A percentile compares a stretch with the other conserved stretches of the same genome.
Evolutionary conservation across 1,140 invertebrate genomes (phyloP).

Genomic region (Trichomalopsis sarcophagae): DNA sequence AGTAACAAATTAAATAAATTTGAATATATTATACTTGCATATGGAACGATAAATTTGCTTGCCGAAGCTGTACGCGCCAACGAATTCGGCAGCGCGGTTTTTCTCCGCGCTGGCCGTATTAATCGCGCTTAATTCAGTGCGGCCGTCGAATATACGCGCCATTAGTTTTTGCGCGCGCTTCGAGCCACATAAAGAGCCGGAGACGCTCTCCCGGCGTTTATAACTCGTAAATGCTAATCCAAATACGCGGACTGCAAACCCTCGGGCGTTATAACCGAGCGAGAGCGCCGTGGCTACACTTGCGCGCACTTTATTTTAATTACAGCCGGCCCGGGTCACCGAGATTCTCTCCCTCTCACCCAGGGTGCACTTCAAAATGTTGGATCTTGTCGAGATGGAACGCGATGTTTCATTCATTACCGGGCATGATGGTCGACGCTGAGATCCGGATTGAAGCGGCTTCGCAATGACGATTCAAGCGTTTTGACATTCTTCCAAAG

Average conservation of each 20-base stretch:
- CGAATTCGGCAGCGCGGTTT: no score
- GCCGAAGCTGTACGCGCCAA: no score
- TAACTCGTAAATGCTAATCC: not conserved
- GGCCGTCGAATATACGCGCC: not conserved
- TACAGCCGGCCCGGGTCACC: not conserved
- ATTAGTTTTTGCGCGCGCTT: not conserved
- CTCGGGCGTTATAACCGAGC: not conserved
- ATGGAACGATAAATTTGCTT: no score
- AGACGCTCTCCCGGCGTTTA: not conserved
- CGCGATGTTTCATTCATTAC: not conserved
- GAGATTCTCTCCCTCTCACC: no score
- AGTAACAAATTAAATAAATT: no score
- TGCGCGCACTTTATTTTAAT: not conserved
- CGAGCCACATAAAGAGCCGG: not conserved
- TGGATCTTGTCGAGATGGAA: not conserved
- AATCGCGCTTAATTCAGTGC: not conserved
- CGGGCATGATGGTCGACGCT: no score
- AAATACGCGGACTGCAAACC: not conserved
- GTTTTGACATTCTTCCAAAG: no score
- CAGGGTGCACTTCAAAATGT: not conserved
- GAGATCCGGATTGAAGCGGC: no score
- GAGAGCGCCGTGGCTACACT: not conserved
- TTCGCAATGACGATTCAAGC: no score
- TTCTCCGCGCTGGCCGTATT: not conserved
- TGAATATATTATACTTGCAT: no score